Conservation (phyloP, 2,888 invertebrate genomes). For the Micoletzkya japonica region DNA sequence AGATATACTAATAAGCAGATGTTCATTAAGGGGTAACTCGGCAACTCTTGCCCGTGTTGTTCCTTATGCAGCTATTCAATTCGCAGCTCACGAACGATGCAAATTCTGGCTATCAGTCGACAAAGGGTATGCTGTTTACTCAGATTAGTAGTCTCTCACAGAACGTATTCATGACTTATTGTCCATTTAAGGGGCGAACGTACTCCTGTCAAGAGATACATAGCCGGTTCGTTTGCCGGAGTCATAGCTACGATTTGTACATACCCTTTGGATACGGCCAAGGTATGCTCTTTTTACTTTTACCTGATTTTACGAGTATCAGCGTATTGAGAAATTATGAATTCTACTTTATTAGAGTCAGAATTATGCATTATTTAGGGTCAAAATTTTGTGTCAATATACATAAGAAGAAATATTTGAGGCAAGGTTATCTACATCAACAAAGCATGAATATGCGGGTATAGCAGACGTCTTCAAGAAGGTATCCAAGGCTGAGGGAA, state of each 20-base stretch:
- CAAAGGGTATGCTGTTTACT: slow-evolving; percentile 31
- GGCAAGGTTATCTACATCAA: slow-evolving; percentile 90
- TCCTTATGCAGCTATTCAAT: slow-evolving; percentile 96
- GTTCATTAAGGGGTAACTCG: slow-evolving; percentile 88
- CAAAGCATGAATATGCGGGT: slow-evolving; percentile 74
- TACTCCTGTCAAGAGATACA: slow-evolving; percentile 72
- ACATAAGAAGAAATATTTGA: neutral
- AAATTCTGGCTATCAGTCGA: slow-evolving; percentile 74
- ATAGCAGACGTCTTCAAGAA: slow-evolving; percentile 54
- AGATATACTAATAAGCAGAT: no score
- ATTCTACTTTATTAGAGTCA: no score
- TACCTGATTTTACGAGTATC: neutral
- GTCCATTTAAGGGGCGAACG: slow-evolving; percentile 58
- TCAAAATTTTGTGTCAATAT: no score
- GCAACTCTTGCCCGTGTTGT: slow-evolving; percentile 96
- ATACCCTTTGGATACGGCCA: slow-evolving; percentile 92
- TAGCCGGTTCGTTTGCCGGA: slow-evolving; percentile 92
- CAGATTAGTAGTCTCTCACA: neutral
- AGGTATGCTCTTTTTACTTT: slow-evolving; percentile 68
- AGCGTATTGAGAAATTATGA: no score
- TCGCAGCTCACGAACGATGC: slow-evolving; percentile 96
- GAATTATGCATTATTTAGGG: no score
- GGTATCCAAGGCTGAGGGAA: slow-evolving; percentile 52
- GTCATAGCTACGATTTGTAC: slow-evolving; percentile 90
- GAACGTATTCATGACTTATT: slow-evolving; percentile 29